Evolutionary conservation across 2,113 vertebrate species (phyloP).

Genomic region (Nanger granti): DNA sequence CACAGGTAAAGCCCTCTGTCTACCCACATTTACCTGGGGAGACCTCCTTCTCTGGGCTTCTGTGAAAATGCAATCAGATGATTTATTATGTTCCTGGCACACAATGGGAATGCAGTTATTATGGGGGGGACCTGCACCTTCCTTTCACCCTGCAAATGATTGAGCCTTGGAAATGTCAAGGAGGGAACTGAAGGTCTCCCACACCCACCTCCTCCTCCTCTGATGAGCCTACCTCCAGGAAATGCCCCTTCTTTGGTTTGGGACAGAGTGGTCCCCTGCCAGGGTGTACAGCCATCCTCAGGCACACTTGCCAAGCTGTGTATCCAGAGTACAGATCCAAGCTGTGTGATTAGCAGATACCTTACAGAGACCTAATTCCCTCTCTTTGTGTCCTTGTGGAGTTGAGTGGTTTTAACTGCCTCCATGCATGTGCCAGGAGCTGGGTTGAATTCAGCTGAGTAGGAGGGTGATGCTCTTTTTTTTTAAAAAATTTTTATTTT

Average conservation of each 20-base stretch:
- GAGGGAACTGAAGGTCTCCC: rapidly evolving
- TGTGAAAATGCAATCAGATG: background rate
- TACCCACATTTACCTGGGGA: background rate
- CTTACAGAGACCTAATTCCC: no score
- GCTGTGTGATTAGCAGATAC: background rate
- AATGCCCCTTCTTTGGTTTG: background rate
- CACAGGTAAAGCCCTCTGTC: background rate
- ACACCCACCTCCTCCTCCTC: background rate
- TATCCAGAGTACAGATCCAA: no score
- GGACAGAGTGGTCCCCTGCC: background rate
- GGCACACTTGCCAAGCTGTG: background rate
- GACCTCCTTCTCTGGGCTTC: background rate
- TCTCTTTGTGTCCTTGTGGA: background rate
- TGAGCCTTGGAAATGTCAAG: background rate
- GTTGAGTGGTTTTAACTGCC: no score
- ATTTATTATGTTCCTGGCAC: background rate
- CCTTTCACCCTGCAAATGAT: background rate
- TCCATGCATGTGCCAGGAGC: background rate
- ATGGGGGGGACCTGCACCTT: background rate
- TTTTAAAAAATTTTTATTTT: background rate
- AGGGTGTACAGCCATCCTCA: rapidly evolving
- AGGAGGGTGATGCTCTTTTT: background rate
- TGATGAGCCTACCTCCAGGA: background rate
- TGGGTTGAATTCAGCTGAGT: background rate
- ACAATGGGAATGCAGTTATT: rapidly evolving